Percentiles rank a stretch among this genome's conserved stretches.
These are phyloP conservation scores for Menidia menidia DNA, from an alignment of 2,797 vertebrate species.

Conservation along the genomic window DNA sequence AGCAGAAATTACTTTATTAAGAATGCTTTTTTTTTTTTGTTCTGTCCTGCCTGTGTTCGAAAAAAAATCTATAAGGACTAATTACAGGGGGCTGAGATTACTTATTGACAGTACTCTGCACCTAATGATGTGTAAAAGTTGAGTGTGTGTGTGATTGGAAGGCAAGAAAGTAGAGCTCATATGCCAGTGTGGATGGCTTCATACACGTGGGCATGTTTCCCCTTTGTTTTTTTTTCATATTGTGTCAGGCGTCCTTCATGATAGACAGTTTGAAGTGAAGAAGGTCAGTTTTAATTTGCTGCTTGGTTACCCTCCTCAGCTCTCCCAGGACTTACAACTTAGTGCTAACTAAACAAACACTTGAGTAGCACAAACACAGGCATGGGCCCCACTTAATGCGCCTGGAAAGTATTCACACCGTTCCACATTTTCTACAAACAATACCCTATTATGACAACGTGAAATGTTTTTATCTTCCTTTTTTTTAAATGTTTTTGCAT, in stretches of 20 bases:
- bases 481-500: too few species aligned
- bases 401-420: background rate
- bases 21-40: slow-evolving; percentile 58
- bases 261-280: slow-evolving; percentile 82
- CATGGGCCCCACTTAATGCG: background rate
- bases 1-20: slow-evolving; percentile 63
- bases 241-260: slow-evolving; percentile 74
- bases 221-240: slow-evolving; percentile 42
- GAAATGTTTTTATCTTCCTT: too few species aligned
- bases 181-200: slow-evolving; percentile 32
- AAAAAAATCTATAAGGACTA: slow-evolving; percentile 73
- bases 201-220: slow-evolving; percentile 43
- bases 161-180: background rate
- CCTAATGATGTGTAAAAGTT: slow-evolving; percentile 59
- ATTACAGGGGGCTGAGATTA: slow-evolving; percentile 65
- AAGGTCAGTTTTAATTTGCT: slow-evolving; percentile 83
- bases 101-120: slow-evolving; percentile 61
- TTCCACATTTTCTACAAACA: too few species aligned
- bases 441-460: too few species aligned
- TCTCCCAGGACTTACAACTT: slow-evolving; percentile 71
- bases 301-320: slow-evolving; percentile 76
- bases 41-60: slow-evolving; percentile 61
- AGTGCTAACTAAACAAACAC: slow-evolving; percentile 60
- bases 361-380: slow-evolving; percentile 12
- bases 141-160: slow-evolving; percentile 20